A percentile compares a stretch with the other conserved stretches of the same genome.
phyloP scores from a whole-genome alignment of 1,140 invertebrate genomes.

The Gonatopus flavifemur region DNA sequence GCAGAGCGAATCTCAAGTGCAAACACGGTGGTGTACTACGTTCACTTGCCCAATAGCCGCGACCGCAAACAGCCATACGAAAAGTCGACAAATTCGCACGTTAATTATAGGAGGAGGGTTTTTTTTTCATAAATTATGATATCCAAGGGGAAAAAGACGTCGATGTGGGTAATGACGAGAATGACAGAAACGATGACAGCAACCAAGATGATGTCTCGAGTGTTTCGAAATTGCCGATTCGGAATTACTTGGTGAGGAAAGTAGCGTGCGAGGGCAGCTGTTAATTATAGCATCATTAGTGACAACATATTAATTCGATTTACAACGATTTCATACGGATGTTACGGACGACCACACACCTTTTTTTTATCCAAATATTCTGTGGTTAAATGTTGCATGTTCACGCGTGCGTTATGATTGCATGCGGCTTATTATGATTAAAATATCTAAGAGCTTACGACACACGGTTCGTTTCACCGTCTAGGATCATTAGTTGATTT shows the following conservation, averaged over 20 bases:
- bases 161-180: too few species aligned
- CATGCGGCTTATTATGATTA: too few species aligned
- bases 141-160: slow-evolving; percentile 9
- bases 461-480: not conserved
- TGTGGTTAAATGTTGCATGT: too few species aligned
- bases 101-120: slow-evolving; percentile 16
- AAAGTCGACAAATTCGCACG: slow-evolving; percentile 22
- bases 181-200: too few species aligned
- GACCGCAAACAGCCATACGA: slow-evolving; percentile 13
- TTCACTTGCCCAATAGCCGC: slow-evolving; percentile 12
- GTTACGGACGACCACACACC: too few species aligned
- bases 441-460: too few species aligned
- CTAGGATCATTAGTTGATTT: not conserved
- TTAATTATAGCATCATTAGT: slow-evolving; percentile 35
- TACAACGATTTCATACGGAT: not conserved
- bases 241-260: not conserved
- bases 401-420: too few species aligned
- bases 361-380: too few species aligned
- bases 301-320: slow-evolving; percentile 22
- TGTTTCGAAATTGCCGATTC: slow-evolving; percentile 15
- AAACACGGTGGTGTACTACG: too few species aligned
- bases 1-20: too few species aligned
- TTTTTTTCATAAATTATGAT: slow-evolving; percentile 14
- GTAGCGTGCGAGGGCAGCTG: slow-evolving; percentile 1
- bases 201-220: too few species aligned